Percentiles rank a stretch among this genome's conserved stretches.
Evolutionary conservation across 2,888 invertebrate genomes (phyloP).

Genomic region (Prosapia bicincta): DNA sequence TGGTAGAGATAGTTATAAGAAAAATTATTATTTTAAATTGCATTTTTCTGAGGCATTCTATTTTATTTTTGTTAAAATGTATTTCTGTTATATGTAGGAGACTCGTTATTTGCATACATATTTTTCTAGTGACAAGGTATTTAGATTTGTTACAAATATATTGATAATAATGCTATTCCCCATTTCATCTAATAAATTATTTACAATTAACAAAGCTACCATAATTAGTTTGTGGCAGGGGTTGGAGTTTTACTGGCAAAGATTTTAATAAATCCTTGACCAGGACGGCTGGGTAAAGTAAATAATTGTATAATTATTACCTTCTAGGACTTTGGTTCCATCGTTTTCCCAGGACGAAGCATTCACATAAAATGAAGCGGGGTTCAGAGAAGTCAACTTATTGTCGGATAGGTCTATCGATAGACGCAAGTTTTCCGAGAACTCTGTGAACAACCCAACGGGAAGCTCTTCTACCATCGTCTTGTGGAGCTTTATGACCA

Average conservation of each 20-base stretch:
- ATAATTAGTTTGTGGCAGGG: too few species aligned
- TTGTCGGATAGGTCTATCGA: conserved; percentile 80
- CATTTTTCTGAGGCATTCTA: too few species aligned
- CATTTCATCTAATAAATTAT: not conserved
- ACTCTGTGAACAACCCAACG: conserved; percentile 70
- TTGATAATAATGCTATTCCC: too few species aligned
- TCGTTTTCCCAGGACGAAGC: conserved; percentile 83
- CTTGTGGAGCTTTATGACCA: conserved; percentile 45
- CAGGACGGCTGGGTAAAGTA: not conserved
- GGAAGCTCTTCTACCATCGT: conserved; percentile 78
- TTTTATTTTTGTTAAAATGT: too few species aligned
- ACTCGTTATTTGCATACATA: too few species aligned
- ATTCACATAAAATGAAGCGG: conserved; percentile 83
- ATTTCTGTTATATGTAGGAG: too few species aligned
- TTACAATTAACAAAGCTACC: not conserved
- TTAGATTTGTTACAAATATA: not conserved
- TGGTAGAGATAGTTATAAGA: too few species aligned
- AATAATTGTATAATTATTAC: conserved; percentile 48
- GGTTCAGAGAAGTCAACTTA: conserved; percentile 71
- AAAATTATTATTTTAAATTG: too few species aligned
- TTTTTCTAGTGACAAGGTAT: too few species aligned
- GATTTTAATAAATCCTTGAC: too few species aligned
- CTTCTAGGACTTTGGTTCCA: conserved; percentile 80
- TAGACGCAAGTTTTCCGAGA: conserved; percentile 71
- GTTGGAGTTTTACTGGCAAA: too few species aligned